These are phyloP conservation scores for Dunckerocampus dactyliophorus DNA, from an alignment of 2,113 vertebrate species.

Conservation along the genomic window DNA sequence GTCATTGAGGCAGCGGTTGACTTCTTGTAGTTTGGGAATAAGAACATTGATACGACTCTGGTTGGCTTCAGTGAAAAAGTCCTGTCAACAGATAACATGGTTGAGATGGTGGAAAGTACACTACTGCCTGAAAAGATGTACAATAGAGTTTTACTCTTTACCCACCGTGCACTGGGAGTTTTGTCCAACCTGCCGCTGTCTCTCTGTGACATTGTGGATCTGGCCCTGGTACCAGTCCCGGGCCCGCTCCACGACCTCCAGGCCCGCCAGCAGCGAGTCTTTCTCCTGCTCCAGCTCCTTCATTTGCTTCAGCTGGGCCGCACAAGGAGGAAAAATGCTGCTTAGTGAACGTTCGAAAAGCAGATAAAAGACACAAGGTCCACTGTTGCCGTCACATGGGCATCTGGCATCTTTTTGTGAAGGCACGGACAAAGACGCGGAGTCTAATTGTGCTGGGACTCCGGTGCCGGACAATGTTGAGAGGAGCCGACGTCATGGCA, in stretches of 20 bases:
- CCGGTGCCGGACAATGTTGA: slow-evolving; percentile 57
- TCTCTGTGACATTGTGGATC: slow-evolving; percentile 84
- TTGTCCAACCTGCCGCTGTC: slow-evolving; percentile 80
- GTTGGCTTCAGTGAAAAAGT: slow-evolving; percentile 72
- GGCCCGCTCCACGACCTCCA: slow-evolving; percentile 84
- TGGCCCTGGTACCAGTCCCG: slow-evolving; percentile 89
- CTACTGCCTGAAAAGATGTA: not conserved
- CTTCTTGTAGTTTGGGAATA: slow-evolving; percentile 87
- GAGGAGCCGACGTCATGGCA: slow-evolving; percentile 59
- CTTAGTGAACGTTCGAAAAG: slow-evolving; percentile 7
- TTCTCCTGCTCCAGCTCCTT: slow-evolving; percentile 92
- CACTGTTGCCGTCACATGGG: slow-evolving; percentile 40
- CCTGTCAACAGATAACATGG: slow-evolving; percentile 64
- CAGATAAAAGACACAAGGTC: slow-evolving; percentile 32
- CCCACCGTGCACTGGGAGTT: slow-evolving; percentile 72
- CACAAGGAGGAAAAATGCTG: not conserved
- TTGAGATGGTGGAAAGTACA: not conserved
- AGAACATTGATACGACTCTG: slow-evolving; percentile 72
- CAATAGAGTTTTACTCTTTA: slow-evolving; percentile 8
- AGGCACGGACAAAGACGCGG: slow-evolving; percentile 43
- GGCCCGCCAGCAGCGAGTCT: slow-evolving; percentile 85
- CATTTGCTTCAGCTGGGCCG: slow-evolving; percentile 85
- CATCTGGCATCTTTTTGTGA: slow-evolving; percentile 58
- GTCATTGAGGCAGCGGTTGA: slow-evolving; percentile 84
- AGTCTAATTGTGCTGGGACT: slow-evolving; percentile 42